A percentile compares a stretch with the other conserved stretches of the same genome.
Conservation (phyloP, 2,888 invertebrate species). For the Hesperia comma region DNA sequence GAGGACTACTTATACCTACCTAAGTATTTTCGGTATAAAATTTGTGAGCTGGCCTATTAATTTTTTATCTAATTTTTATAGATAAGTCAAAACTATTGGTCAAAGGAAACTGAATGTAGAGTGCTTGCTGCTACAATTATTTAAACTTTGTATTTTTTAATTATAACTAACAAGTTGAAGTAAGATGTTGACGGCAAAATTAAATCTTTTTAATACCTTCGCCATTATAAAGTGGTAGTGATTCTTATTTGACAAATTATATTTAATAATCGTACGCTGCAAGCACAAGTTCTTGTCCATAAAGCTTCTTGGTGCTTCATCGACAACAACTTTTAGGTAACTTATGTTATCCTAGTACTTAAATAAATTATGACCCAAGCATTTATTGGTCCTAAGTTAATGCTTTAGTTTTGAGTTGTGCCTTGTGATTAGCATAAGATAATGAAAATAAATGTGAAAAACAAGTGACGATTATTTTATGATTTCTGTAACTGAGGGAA, state of each 20-base stretch:
- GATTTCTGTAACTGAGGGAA: background rate
- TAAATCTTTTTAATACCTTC: no score
- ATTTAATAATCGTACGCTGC: constrained; percentile 48
- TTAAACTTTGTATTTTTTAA: no score
- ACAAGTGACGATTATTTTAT: background rate
- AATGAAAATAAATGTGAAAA: constrained; percentile 13
- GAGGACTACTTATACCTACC: no score
- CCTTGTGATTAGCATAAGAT: constrained; percentile 21
- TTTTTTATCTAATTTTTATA: no score
- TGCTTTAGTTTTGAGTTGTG: constrained; percentile 20
- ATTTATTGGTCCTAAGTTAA: constrained; percentile 44
- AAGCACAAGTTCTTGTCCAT: constrained; percentile 62
- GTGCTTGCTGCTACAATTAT: constrained; percentile 11
- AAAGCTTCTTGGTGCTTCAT: constrained; percentile 59
- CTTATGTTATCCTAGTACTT: constrained; percentile 19
- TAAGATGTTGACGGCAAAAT: no score
- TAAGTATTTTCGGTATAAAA: no score
- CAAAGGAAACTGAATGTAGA: background rate
- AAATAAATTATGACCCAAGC: constrained; percentile 35
- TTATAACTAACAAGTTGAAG: no score
- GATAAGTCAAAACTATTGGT: constrained; percentile 3
- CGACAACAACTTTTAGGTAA: constrained; percentile 49
- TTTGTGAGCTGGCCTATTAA: no score
- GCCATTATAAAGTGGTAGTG: no score
- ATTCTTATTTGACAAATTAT: no score